These are phyloP conservation scores for Erebia ligea DNA, from an alignment of 2,888 invertebrate species.

Conservation along the genomic window DNA sequence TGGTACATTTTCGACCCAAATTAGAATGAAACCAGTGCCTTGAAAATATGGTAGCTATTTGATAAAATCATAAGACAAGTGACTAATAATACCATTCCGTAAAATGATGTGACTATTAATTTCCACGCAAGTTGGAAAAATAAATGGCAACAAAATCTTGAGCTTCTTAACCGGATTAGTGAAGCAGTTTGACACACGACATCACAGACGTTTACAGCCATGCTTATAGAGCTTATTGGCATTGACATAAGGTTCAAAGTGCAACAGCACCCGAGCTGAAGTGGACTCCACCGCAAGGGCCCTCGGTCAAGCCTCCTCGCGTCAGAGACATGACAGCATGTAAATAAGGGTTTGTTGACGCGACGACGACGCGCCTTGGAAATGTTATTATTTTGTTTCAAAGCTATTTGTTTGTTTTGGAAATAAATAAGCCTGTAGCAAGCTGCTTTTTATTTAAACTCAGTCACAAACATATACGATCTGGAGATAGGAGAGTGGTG, in stretches of 20 bases:
- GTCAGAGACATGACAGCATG: slow-evolving; percentile 3
- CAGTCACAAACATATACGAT: no score
- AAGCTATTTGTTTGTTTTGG: not conserved
- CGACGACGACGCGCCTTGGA: not conserved
- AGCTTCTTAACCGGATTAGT: slow-evolving; percentile 10
- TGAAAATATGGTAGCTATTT: no score
- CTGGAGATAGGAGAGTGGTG: no score
- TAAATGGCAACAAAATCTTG: slow-evolving; percentile 2
- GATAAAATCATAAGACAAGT: no score
- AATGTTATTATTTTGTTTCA: slow-evolving; percentile 4
- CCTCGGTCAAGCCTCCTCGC: slow-evolving; percentile 11
- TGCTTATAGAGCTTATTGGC: not conserved
- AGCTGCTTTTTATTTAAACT: no score
- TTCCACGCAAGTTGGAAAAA: not conserved
- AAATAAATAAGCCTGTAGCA: no score
- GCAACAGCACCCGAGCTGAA: not conserved
- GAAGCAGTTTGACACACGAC: slow-evolving; percentile 17
- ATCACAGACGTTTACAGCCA: not conserved
- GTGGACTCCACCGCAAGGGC: slow-evolving; percentile 4
- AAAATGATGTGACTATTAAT: not conserved
- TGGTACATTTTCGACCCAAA: no score
- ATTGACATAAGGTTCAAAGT: not conserved
- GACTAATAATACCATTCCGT: not conserved
- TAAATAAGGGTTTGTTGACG: slow-evolving; percentile 10
- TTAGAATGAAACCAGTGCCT: no score